These are phyloP conservation scores for Gisinianus flammeolus DNA, from an alignment of 2,888 invertebrate species.

Conservation along the genomic window DNA sequence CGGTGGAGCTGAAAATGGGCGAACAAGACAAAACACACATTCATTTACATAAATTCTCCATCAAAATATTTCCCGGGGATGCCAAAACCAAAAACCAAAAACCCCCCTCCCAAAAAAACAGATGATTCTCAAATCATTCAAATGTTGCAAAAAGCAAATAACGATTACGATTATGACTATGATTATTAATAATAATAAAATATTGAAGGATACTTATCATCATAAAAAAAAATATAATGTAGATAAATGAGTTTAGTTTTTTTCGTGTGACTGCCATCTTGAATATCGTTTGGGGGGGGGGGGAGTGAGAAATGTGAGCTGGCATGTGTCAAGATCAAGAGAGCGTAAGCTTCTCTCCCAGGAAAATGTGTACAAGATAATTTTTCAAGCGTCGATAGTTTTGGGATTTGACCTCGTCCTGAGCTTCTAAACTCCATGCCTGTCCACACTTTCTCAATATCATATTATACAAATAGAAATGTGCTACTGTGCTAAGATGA, in stretches of 20 bases:
- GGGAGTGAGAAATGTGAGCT: background rate
- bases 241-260: too few relatives aligned
- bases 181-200: too few relatives aligned
- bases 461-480: too few relatives aligned
- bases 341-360: too few relatives aligned
- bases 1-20: constrained; percentile 73
- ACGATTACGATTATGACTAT: too few relatives aligned
- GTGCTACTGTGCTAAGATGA: background rate
- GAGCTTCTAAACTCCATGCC: too few relatives aligned
- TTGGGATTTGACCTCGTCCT: background rate
- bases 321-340: constrained; percentile 18
- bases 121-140: too few relatives aligned
- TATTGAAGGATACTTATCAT: too few relatives aligned
- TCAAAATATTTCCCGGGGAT: background rate
- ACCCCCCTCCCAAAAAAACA: too few relatives aligned
- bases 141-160: too few relatives aligned
- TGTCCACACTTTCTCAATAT: background rate
- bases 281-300: background rate
- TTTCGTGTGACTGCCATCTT: background rate
- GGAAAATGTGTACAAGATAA: background rate
- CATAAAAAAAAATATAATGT: too few relatives aligned
- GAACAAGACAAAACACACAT: background rate
- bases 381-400: constrained; percentile 26
- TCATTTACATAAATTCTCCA: background rate
- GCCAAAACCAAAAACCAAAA: too few relatives aligned